phyloP scores from a whole-genome alignment of 2,113 vertebrate species.

The Sarotherodon lohbergeri region DNA sequence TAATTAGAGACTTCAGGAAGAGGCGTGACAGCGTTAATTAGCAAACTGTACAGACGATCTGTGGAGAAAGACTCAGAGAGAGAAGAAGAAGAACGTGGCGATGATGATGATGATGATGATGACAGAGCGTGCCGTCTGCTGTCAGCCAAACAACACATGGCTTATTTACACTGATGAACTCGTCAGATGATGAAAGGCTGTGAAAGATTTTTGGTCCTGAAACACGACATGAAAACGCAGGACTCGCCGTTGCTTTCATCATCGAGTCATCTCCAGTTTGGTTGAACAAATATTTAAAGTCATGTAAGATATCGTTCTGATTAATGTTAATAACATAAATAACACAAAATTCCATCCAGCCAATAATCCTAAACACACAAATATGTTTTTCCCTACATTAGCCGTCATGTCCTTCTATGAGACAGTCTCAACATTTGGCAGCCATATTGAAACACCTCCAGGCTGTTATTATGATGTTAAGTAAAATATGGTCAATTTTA shows the following conservation, averaged over 20 bases:
- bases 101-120: slow-evolving; percentile 16
- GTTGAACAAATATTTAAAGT: not conserved
- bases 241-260: not conserved
- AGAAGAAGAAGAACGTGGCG: not conserved
- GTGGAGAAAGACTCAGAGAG: not conserved
- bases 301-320: not conserved
- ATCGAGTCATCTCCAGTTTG: not conserved
- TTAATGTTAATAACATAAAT: not conserved
- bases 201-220: slow-evolving; percentile 21
- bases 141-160: not conserved
- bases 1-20: slow-evolving; percentile 41
- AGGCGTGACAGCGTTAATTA: slow-evolving; percentile 44
- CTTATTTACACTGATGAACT: slow-evolving; percentile 42
- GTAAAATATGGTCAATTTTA: not conserved
- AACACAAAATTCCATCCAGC: not conserved
- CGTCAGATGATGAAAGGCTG: slow-evolving; percentile 48
- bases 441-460: not conserved
- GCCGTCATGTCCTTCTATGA: rapidly evolving
- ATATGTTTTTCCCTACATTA: not conserved
- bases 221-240: not conserved
- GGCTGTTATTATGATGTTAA: rapidly evolving
- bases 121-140: not conserved
- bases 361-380: not conserved
- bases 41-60: not conserved
- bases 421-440: not conserved